Evolutionary conservation across 2,797 vertebrate genomes (phyloP).

Genomic region (Sebastes paucispinis): DNA sequence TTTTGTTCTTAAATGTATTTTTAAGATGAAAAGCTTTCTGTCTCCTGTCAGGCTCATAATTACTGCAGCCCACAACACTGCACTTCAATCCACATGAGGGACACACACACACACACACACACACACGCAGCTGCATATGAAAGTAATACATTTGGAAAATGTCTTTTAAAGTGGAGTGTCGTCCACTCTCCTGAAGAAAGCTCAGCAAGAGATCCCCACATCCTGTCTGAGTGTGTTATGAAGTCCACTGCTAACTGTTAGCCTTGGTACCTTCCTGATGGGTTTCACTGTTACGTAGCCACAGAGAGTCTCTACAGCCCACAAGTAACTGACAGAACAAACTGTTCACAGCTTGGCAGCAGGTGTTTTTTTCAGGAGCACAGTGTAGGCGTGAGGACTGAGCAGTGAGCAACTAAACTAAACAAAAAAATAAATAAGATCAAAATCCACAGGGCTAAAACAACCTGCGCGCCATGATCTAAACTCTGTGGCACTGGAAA

Average conservation of each 20-base stretch:
- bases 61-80: constrained; percentile 1
- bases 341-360: constrained; percentile 17
- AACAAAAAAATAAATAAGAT: neutral
- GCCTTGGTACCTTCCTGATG: neutral
- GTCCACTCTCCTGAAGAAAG: constrained; percentile 4
- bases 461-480: neutral
- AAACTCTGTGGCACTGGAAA: neutral
- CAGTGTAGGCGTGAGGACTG: neutral
- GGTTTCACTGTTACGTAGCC: constrained; percentile 4
- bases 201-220: constrained; percentile 11
- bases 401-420: neutral
- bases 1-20: constrained; percentile 4
- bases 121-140: neutral
- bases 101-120: neutral
- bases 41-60: constrained; percentile 20
- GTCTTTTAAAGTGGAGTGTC: neutral
- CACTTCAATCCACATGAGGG: neutral
- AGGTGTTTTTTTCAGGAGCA: neutral
- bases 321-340: constrained; percentile 13
- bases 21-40: constrained; percentile 34
- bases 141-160: constrained; percentile 10
- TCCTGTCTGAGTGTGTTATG: neutral
- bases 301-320: neutral
- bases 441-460: neutral
- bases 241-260: neutral